A percentile compares a stretch with the other conserved stretches of the same genome.
These are phyloP conservation scores for Tanypteryx hageni DNA, from an alignment of 2,888 invertebrate genomes.

Conservation along the genomic window DNA sequence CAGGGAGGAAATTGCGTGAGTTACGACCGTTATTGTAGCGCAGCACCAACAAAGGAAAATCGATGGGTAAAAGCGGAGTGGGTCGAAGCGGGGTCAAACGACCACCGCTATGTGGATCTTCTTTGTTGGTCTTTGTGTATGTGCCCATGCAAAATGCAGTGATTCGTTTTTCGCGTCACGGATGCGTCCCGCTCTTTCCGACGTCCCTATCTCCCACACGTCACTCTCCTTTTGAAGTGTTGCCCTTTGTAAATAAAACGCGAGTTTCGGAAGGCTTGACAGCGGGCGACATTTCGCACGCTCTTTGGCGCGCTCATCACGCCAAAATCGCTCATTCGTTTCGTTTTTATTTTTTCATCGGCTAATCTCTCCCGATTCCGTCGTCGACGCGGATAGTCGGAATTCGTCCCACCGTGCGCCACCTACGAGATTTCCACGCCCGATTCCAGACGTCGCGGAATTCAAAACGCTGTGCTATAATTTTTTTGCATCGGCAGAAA, in stretches of 20 bases:
- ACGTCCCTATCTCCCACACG: not conserved
- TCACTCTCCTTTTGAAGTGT: not conserved
- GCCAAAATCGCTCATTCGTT: not conserved
- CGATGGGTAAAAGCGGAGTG: not conserved
- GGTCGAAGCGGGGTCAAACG: constrained; percentile 54
- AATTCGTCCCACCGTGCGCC: no score
- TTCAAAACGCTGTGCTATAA: no score
- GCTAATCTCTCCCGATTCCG: not conserved
- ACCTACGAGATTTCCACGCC: no score
- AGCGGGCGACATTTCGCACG: not conserved
- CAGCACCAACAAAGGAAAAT: constrained; percentile 23
- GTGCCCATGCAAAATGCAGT: not conserved
- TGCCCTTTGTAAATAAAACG: constrained; percentile 14
- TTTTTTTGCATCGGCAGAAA: no score
- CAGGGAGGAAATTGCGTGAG: constrained; percentile 22
- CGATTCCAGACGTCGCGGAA: no score
- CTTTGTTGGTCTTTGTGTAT: not conserved
- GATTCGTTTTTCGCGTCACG: not conserved
- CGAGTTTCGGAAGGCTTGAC: not conserved
- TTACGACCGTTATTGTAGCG: constrained; percentile 45
- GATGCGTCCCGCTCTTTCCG: not conserved
- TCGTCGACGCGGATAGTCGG: no score
- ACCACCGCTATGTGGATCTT: not conserved
- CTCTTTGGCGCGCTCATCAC: not conserved
- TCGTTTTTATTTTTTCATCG: not conserved